Evolutionary conservation across 2,113 vertebrate genomes (phyloP).

Genomic region (Arizona elegans): DNA sequence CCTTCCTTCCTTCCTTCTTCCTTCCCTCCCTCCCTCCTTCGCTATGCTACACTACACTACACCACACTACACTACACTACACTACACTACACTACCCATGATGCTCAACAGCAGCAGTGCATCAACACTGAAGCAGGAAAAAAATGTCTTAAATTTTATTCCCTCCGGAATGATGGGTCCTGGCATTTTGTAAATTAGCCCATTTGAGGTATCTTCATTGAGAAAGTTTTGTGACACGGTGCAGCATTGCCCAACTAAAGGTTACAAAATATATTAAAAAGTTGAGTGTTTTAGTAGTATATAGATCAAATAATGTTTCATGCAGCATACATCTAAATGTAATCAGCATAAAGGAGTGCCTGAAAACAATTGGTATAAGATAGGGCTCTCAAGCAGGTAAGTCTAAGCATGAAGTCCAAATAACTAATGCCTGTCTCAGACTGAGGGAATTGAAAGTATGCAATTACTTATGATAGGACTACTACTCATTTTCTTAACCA

Average conservation of each 20-base stretch:
- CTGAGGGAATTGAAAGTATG: slow-evolving; percentile 5
- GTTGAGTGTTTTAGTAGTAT: not conserved
- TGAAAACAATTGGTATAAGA: slow-evolving; percentile 11
- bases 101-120: not conserved
- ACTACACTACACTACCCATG: too few relatives aligned
- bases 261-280: not conserved
- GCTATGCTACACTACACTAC: too few relatives aligned
- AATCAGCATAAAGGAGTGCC: slow-evolving; percentile 5
- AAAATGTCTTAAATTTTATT: not conserved
- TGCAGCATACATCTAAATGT: not conserved
- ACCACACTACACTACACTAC: too few relatives aligned
- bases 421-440: slow-evolving; percentile 1
- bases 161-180: not conserved
- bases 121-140: not conserved
- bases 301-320: not conserved
- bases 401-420: not conserved
- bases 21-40: too few relatives aligned
- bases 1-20: too few relatives aligned
- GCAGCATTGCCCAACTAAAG: not conserved
- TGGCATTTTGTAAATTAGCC: not conserved
- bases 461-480: slow-evolving; percentile 18
- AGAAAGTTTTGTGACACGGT: not conserved
- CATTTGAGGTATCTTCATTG: not conserved
- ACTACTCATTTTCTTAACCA: slow-evolving; percentile 16
- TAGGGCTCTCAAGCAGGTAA: not conserved